Conservation (phyloP, 2,113 vertebrate species). For the Antigone vipio region DNA sequence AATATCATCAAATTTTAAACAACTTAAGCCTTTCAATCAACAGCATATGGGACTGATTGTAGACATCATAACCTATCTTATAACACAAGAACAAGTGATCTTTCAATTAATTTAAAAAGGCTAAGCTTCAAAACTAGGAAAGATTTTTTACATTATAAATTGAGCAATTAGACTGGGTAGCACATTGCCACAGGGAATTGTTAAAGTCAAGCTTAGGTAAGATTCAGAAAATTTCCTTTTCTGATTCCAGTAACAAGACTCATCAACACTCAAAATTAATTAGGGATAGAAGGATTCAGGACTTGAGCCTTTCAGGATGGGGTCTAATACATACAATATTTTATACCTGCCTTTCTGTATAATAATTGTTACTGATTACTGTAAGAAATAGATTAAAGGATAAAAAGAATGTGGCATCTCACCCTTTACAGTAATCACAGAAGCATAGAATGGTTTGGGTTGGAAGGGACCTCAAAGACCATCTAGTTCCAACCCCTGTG, state of each 20-base stretch:
- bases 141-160: not conserved
- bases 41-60: not conserved
- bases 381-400: not conserved
- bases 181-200: not conserved
- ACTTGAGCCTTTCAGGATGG: not conserved
- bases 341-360: not conserved
- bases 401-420: not conserved
- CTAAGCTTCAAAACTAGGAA: not conserved
- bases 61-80: not conserved
- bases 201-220: not conserved
- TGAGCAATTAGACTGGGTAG: not conserved
- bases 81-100: not conserved
- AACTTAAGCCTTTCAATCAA: not conserved
- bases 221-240: not conserved
- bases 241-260: not conserved
- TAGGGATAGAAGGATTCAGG: not conserved
- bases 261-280: not conserved
- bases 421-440: not conserved
- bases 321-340: not conserved
- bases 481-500: too few species aligned
- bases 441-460: too few species aligned
- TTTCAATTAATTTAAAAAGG: not conserved
- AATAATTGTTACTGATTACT: not conserved
- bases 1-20: not conserved
- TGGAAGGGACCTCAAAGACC: too few species aligned